phyloP scores from a whole-genome alignment of 2,797 vertebrate genomes.

The Ataeniobius toweri region DNA sequence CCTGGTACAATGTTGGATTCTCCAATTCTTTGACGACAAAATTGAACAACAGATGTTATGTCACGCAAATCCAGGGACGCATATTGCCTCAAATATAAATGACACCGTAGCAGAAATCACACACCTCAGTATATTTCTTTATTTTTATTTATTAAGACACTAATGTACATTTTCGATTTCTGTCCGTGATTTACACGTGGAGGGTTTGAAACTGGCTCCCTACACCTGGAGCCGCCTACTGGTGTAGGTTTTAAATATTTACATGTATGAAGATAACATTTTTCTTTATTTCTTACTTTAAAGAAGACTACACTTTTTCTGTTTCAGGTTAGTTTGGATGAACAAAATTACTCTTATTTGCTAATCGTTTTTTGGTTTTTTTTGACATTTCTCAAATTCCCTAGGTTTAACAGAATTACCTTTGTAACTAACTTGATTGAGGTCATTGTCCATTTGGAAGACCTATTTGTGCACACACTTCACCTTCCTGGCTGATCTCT shows the following conservation, averaged over 20 bases:
- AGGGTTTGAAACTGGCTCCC: constrained; percentile 20
- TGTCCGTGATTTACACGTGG: background rate
- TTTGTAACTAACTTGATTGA: background rate
- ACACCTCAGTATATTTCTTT: background rate
- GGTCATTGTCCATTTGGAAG: no score
- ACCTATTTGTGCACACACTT: no score
- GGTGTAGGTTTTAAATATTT: constrained; percentile 19
- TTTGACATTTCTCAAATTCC: background rate
- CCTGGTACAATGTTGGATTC: background rate
- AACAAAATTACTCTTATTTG: background rate
- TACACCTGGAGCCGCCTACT: constrained; percentile 44
- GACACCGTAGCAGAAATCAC: background rate
- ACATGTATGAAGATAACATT: background rate
- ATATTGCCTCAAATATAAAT: background rate
- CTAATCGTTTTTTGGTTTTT: background rate
- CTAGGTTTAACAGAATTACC: background rate
- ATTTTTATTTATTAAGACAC: background rate
- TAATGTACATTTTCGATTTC: background rate
- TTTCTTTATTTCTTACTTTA: background rate
- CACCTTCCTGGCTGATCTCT: no score
- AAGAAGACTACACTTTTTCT: background rate
- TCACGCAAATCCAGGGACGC: background rate
- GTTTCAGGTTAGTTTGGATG: background rate
- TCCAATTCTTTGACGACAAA: accelerated
- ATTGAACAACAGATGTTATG: background rate